Percentiles rank a stretch among this genome's conserved stretches.
These are phyloP conservation scores for Acrobasis repandana DNA, from an alignment of 2,888 invertebrate species.

Conservation along the genomic window DNA sequence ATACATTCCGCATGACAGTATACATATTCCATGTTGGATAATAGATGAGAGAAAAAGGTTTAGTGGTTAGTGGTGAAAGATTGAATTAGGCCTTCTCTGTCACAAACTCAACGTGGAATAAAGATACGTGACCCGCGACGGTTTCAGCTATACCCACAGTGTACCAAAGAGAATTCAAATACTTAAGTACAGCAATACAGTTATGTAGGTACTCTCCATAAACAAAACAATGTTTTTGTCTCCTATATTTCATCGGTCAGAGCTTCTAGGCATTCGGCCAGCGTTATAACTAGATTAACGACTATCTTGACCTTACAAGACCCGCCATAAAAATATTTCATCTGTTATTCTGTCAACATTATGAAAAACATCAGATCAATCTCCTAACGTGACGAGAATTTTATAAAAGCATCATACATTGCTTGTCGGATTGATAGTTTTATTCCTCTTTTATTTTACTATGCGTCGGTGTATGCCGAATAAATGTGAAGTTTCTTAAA, in stretches of 20 bases:
- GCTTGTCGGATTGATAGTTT: not conserved
- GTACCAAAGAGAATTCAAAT: too few relatives aligned
- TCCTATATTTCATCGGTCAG: conserved; percentile 2
- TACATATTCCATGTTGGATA: too few relatives aligned
- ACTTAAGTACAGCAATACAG: too few relatives aligned
- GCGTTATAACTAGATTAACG: conserved; percentile 10
- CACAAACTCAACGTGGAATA: too few relatives aligned
- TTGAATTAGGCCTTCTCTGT: too few relatives aligned
- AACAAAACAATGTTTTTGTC: not conserved
- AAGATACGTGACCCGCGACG: too few relatives aligned
- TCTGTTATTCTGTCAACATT: conserved; percentile 15
- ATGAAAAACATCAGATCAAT: conserved; percentile 15
- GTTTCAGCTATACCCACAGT: too few relatives aligned
- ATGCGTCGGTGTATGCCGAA: not conserved
- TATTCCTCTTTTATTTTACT: not conserved
- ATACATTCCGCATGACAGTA: too few relatives aligned
- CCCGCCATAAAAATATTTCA: conserved; percentile 18
- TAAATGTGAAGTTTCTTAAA: not conserved
- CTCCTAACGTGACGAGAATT: conserved; percentile 1
- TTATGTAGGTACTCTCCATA: too few relatives aligned
- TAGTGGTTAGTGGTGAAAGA: too few relatives aligned
- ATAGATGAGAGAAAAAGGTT: too few relatives aligned
- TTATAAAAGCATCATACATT: not conserved
- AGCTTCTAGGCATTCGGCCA: conserved; percentile 9
- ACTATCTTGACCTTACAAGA: conserved; percentile 1